phyloP scores from a whole-genome alignment of 2,797 vertebrate genomes.

The Gymnothorax reevesii region DNA sequence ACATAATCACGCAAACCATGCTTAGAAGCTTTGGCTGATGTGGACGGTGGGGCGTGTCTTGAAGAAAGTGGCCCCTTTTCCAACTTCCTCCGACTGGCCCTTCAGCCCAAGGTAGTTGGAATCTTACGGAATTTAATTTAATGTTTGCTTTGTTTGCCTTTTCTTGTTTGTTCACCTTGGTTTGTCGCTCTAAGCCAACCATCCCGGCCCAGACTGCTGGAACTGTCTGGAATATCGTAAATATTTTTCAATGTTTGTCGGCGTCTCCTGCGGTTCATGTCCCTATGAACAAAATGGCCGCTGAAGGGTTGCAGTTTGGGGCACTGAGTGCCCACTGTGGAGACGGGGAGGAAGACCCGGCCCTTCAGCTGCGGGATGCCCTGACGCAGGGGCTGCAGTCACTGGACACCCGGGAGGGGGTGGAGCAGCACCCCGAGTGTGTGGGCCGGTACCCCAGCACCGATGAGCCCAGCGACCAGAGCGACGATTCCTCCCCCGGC shows the following conservation, averaged over 20 bases:
- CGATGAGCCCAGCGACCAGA: conserved; percentile 75
- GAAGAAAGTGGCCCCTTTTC: not conserved
- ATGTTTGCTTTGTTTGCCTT: not conserved
- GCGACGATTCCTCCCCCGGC: conserved; percentile 75
- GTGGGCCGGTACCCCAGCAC: conserved; percentile 76
- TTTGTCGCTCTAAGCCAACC: too few relatives aligned
- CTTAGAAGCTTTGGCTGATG: not conserved
- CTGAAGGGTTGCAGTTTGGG: conserved; percentile 75
- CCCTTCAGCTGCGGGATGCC: conserved; percentile 70
- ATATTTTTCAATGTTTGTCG: too few relatives aligned
- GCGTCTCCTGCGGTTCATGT: not conserved
- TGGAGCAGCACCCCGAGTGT: conserved; percentile 66
- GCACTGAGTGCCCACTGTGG: conserved; percentile 73
- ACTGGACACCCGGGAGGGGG: conserved; percentile 71
- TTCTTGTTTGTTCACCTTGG: too few relatives aligned
- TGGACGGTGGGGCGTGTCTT: not conserved
- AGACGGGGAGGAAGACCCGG: conserved; percentile 75
- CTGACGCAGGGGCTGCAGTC: conserved; percentile 72
- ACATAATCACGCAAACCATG: not conserved
- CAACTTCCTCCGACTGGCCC: not conserved
- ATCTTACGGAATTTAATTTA: not conserved
- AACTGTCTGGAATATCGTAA: too few relatives aligned
- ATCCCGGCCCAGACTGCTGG: too few relatives aligned
- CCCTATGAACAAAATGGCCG: conserved; percentile 25
- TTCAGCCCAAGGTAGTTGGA: not conserved